Evolutionary conservation across 92 coral and sea anemone genomes (phyloP).

Genomic region (Zoanthus solanderi): DNA sequence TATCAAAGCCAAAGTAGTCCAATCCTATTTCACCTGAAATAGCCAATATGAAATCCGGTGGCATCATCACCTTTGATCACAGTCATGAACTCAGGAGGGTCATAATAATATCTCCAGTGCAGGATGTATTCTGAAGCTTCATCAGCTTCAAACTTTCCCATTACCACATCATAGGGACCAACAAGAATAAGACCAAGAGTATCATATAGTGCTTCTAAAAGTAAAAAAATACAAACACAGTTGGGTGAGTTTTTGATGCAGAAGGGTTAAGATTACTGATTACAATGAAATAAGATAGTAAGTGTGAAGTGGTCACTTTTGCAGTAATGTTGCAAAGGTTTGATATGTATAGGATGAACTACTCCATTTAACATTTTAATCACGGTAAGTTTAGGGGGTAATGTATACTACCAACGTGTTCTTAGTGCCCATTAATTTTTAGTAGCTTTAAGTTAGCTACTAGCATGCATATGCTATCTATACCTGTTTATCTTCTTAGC

Average conservation of each 20-base stretch:
- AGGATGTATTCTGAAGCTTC: constrained; percentile 79
- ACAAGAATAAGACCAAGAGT: constrained; percentile 79
- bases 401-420: too few relatives aligned
- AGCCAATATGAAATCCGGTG: constrained; percentile 91
- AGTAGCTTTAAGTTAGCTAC: too few relatives aligned
- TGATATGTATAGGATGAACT: too few relatives aligned
- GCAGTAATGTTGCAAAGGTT: too few relatives aligned
- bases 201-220: constrained; percentile 77
- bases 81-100: constrained; percentile 98
- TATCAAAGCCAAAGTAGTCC: background rate
- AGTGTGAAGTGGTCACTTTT: too few relatives aligned
- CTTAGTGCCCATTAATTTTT: too few relatives aligned
- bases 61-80: constrained; percentile 82
- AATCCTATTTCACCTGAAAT: constrained; percentile 79
- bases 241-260: background rate
- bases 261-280: too few relatives aligned
- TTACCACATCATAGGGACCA: constrained; percentile 88
- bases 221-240: background rate
- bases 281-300: too few relatives aligned
- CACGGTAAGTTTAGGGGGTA: too few relatives aligned
- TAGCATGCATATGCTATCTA: too few relatives aligned
- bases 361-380: too few relatives aligned
- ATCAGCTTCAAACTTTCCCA: constrained; percentile 72
- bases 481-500: too few relatives aligned
- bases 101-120: constrained; percentile 94